Base-by-base conservation (phyloP, 2,888 invertebrate species). In the Eubasilissa splendida region DNA sequence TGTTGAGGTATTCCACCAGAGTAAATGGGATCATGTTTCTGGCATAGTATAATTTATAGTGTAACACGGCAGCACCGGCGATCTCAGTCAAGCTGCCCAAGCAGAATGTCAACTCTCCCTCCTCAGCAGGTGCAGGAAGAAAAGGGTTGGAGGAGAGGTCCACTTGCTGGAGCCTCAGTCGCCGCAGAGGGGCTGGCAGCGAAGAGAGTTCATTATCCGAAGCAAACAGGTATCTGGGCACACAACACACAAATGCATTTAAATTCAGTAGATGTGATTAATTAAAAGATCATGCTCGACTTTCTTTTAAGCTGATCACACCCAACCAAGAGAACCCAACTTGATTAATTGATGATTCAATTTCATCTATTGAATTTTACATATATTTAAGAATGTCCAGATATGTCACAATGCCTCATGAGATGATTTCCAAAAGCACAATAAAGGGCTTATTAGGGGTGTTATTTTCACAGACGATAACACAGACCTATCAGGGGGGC, bases 141-240 rank as follows among this genome's bases (percentile, higher is more conserved):
- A 93, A 93, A 59, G 88, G 87, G 86, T 94, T 94, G 22, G 88
- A 86, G 1, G 92, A 92, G 53, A 94, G 85, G 85, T 94, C 92
- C 78, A 94, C 85, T 66, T 88, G 87, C 79, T 91, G 89, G 53
- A 94, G 86, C 3, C 85, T 87, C 83, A 92, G 89, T 79, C 91
- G 90, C 85, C 89, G 88, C 77, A 93, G 87, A 84, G 92, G 92
- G 78, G 92, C 93, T n/a, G 94, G 94, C 77, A 94, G 86, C 66
- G 87, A 87, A 59, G 86, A 83, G 65, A 94, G 86, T 12, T 86
- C 84, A 86, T 94, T 94, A 70, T 89, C 87, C 0, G 92, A 90
- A 60, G 92, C 86, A 79, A 91, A 90, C 12, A 94, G 87, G 84
- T 90, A 90, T 85, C 91, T 92, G 86, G 85, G 88, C 87, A 75